Percentiles rank a stretch among this genome's conserved stretches.
phyloP scores from a whole-genome alignment of 2,888 invertebrate genomes.

The Gari tellinella region DNA sequence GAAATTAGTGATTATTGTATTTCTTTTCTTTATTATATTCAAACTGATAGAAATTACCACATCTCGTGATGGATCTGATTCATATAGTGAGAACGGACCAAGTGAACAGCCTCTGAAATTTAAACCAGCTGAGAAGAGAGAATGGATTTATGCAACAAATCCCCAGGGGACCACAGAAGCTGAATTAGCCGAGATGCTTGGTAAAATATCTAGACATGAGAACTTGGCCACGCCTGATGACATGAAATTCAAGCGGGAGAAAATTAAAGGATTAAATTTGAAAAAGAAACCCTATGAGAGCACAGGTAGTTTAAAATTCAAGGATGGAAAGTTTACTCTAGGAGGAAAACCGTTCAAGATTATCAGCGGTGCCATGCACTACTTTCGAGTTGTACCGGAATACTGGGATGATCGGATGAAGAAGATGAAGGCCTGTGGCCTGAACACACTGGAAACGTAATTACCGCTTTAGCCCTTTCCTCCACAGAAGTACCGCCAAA shows the following conservation, averaged over 20 bases:
- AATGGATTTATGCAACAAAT: constrained; percentile 18
- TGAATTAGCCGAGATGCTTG: constrained; percentile 6
- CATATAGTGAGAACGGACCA: too few species aligned
- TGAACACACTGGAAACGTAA: constrained; percentile 83
- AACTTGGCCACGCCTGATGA: background rate
- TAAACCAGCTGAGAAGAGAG: too few species aligned
- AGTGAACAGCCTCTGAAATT: too few species aligned
- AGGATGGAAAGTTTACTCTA: constrained; percentile 75
- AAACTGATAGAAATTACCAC: too few species aligned
- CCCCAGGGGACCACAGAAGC: constrained; percentile 18
- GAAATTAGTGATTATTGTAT: too few species aligned
- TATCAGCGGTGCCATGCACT: constrained; percentile 82
- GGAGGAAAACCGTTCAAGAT: constrained; percentile 74
- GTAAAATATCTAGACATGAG: constrained; percentile 6
- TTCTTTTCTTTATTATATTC: too few species aligned
- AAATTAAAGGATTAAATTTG: background rate
- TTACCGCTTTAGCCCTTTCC: background rate
- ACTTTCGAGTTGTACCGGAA: constrained; percentile 79
- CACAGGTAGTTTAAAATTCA: constrained; percentile 62
- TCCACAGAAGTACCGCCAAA: too few species aligned
- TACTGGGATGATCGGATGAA: constrained; percentile 81
- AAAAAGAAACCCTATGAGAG: constrained; percentile 46
- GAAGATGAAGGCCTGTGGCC: constrained; percentile 81
- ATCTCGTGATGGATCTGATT: too few species aligned
- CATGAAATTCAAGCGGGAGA: background rate